These are phyloP conservation scores for Drosophila elegans DNA, from an alignment of 1,140 invertebrate genomes.

Conservation along the genomic window DNA sequence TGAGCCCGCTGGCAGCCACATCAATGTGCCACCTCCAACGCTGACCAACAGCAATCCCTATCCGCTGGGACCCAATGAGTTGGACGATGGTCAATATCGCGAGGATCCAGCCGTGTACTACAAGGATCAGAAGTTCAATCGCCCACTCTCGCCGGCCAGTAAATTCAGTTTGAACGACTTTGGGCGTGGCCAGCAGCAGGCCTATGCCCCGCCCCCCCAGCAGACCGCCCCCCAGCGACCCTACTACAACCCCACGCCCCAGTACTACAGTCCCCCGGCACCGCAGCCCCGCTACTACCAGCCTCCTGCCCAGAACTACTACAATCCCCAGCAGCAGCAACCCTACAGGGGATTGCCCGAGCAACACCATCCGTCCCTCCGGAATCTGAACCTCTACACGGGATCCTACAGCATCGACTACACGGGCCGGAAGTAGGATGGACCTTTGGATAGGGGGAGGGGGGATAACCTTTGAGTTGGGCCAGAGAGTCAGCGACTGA, in stretches of 20 bases:
- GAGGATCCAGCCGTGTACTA: constrained; percentile 92
- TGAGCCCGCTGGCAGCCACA: constrained; percentile 91
- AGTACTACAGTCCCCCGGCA: constrained; percentile 60
- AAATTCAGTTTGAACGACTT: constrained; percentile 74
- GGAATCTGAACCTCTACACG: constrained; percentile 75
- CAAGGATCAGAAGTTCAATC: constrained; percentile 89
- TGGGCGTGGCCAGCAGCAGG: constrained; percentile 54
- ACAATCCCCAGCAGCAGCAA: constrained; percentile 72
- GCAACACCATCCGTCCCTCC: constrained; percentile 78
- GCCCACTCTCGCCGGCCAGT: constrained; percentile 74
- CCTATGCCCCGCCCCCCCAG: constrained; percentile 57
- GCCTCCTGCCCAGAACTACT: constrained; percentile 73
- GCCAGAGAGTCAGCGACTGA: constrained; percentile 68
- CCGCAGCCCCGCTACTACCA: constrained; percentile 84
- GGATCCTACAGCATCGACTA: constrained; percentile 84
- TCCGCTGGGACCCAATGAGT: constrained; percentile 87
- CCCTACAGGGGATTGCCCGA: constrained; percentile 56
- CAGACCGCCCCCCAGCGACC: constrained; percentile 61
- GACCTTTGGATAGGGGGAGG: neutral
- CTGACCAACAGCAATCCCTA: constrained; percentile 85
- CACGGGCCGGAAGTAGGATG: constrained; percentile 75
- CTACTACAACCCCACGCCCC: constrained; percentile 76
- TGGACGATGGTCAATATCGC: constrained; percentile 93
- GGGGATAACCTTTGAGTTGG: constrained; percentile 33
- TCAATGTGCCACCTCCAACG: constrained; percentile 92